Evolutionary conservation across 2,888 invertebrate genomes (phyloP), one percentile per base, ranked within the genome.

Genomic region (Perizoma affinitatum): DNA sequence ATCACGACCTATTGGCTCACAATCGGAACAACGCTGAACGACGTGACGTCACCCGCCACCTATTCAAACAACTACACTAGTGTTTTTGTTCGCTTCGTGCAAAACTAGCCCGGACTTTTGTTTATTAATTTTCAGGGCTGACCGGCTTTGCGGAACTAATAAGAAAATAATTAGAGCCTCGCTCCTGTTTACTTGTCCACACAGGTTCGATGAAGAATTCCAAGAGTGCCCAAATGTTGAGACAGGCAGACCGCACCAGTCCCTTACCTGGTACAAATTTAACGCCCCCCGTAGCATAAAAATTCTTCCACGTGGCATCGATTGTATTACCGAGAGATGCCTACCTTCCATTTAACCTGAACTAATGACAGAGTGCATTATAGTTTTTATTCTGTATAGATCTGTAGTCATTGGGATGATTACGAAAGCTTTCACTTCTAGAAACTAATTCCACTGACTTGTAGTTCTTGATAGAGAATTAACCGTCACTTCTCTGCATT

Each of bases 141-240:
- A 66, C 69, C 73, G 72, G 71, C 72, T 71, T 71, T 65, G 65
- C 76, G 74, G 72, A 73, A 70, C 59, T 76, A 76, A 74, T 74
- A 67, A 71, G 73, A 73, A 75, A 80, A 76, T 76, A 77, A 75
- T 82, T 81, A 88, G 83, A 85, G 86, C 86, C 75, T 75, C 80
- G 83, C 78, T 79, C 84, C 84, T 86, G 78, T 91, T 90, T 90
- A 88, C 86, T 91, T 91, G 90, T 90, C 90, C 90, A 84, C 84
- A 86, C 92, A 92, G 92, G 93, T 88, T 93, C 93, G 88, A 94
- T 94, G 94, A 94, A 93, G 94, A 94, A 93, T 86, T 94, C 94
- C 82, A 92, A 94, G 91, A 94, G 94, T 93, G 94, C 94, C 88
- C 93, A 94, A 93, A 93, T 93, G 92, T 94, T 94, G 93, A 93